Evolutionary conservation across 2,888 invertebrate species (phyloP), one percentile per base, ranked within the genome.

Genomic region (Drosophila incognita): DNA sequence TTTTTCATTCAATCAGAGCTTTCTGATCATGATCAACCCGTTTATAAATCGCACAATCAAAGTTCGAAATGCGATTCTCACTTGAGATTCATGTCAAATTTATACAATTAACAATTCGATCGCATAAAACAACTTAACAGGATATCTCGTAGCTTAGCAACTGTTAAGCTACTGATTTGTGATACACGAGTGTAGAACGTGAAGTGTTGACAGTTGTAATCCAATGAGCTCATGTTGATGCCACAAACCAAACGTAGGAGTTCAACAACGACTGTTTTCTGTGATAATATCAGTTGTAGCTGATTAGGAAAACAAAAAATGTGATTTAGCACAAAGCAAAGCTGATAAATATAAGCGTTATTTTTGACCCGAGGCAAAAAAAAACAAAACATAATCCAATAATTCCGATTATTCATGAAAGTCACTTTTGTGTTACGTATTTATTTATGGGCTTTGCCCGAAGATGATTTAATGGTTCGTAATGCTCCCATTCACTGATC

Each of bases 171-270:
- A 2, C 1, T 40, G 5, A 4, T 15, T 52, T 21, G n/a, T 13
- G 42, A n/a, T n/a, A 11, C 49, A 70, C 35, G 54, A 42, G 29
- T 49, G 15, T 1, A 11, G 24, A 56, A 69, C 42, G 38, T 69
- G 56, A 38, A 52, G 51, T 33, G 61, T 1, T 33, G 51, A 61
- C 56, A 57, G 38, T 46, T 52, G 42, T 57, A 70, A 57, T 61
- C 61, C 61, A 61, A 52, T 70, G 57, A 70, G 56, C 70, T 56
- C 56, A 70, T 42, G 31, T 42, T 38, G 42, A 33, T 59, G 46
- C 27, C 38, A 38, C 35, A 53, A 21, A 24, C 24, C 31, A 29
- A 31, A 36, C 52, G 46, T 38, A 18, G 58, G n/a, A 62, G 15
- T 29, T 21, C 4, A 40, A 51, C 18, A 35, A 35, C 24, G 35